Percentiles rank a stretch among this genome's conserved stretches.
phyloP scores from a whole-genome alignment of 35 echinoderm and acorn worm genomes.

The Hemicentrotus pulcherrimus region DNA sequence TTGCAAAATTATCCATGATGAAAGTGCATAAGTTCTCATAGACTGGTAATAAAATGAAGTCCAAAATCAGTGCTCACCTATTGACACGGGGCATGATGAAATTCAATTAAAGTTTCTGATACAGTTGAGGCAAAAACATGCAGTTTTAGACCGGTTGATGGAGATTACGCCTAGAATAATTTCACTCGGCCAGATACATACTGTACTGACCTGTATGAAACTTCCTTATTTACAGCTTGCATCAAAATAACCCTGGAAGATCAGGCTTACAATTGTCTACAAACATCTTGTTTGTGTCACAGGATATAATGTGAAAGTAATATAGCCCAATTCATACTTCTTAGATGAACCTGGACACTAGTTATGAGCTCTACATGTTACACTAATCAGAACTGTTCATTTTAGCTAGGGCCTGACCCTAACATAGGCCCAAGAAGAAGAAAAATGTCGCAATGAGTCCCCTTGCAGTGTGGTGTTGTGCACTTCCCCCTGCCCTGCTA shows the following conservation, averaged over 20 bases:
- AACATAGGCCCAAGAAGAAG: too few species aligned
- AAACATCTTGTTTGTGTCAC: neutral
- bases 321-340: neutral
- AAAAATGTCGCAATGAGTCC: too few species aligned
- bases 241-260: neutral
- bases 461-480: too few species aligned
- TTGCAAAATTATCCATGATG: too few species aligned
- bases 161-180: neutral
- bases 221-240: slow-evolving; percentile 6
- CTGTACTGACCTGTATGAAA: neutral
- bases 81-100: neutral
- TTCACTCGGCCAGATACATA: too few species aligned
- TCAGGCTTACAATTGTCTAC: neutral
- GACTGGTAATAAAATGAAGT: too few species aligned
- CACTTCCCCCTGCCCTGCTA: too few species aligned
- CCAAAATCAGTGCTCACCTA: neutral
- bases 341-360: neutral
- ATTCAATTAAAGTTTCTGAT: neutral
- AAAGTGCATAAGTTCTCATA: too few species aligned
- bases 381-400: too few species aligned
- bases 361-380: too few species aligned
- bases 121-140: neutral
- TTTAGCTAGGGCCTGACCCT: too few species aligned
- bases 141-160: neutral
- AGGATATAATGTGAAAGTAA: neutral